Evolutionary conservation across 2,797 vertebrate genomes (phyloP), one percentile per base, ranked within the genome.

Genomic region (Coranthus polyacanthus): DNA sequence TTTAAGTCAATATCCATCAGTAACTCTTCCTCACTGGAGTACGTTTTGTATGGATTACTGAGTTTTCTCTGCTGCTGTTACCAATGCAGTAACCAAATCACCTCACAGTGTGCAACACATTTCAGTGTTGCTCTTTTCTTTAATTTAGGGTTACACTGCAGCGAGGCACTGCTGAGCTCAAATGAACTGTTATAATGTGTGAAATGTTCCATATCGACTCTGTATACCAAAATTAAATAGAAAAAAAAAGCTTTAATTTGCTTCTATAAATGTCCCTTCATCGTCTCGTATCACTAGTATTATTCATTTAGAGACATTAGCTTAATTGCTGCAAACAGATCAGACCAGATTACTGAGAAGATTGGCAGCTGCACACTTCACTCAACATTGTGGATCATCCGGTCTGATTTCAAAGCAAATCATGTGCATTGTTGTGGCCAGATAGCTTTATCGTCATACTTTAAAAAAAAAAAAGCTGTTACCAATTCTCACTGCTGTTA

Each of bases 1-100:
- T 86, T 15, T 52, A 57, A 65, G 60, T 87, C 70, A 0, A 78
- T 71, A 63, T 46, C 39, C 43, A 58, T 62, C 59, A 46, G 32
- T 57, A 45, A 20, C 51, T 52, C 12, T 59, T 59, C 70, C 61
- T 75, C 61, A 20, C 49, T 37, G 42, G n/a, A 12, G 36, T 76
- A 74, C 24, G 54, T 66, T 46, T 55, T 63, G 78, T 85, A 36
- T 56, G 12, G 39, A 53, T 75, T 53, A 11, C 43, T 47, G 43
- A 42, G 32, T 77, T 67, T 53, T 43, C 60, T 66, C 0, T 49
- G 17, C 10, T 42, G 61, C 43, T 13, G 32, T 52, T 53, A 38
- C 12, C 13, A 26, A 16, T 57, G 38, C 38, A 4, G 0, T 21
- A 42, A 73, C 20, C 16, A 12, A 32, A 61, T 70, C 43, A 8